Conservation (phyloP, 2,888 invertebrate genomes). For the Axea sp. region DNA sequence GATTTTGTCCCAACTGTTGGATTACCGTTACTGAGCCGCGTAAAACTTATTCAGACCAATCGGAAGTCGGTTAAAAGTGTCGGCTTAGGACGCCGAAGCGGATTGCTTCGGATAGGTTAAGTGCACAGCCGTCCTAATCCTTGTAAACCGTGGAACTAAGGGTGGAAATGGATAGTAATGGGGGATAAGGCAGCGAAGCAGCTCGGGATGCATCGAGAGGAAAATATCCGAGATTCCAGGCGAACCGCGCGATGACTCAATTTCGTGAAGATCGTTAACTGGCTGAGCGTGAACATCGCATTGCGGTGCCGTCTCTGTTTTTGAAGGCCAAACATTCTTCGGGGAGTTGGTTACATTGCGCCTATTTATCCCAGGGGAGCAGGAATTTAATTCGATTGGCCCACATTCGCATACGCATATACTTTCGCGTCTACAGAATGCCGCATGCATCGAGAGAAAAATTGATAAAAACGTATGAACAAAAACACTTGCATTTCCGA, state of each 20-base stretch:
- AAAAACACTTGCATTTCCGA: too few relatives aligned
- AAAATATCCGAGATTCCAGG: conserved; percentile 79
- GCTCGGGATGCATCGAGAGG: conserved; percentile 69
- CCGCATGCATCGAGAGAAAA: too few relatives aligned
- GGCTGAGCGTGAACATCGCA: conserved; percentile 75
- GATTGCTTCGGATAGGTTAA: conserved; percentile 7
- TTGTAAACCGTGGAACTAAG: conserved; percentile 12
- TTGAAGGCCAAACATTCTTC: conserved; percentile 78
- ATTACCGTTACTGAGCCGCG: too few relatives aligned
- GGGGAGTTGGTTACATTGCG: conserved; percentile 53
- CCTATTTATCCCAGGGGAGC: conserved; percentile 12
- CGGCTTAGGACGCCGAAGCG: too few relatives aligned
- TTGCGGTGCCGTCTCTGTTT: conserved; percentile 72
- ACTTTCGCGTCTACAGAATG: too few relatives aligned
- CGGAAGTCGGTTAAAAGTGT: conserved; percentile 26
- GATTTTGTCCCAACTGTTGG: too few relatives aligned
- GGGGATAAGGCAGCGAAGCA: conserved; percentile 21
- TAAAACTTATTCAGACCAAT: not conserved
- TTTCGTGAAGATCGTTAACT: conserved; percentile 79
- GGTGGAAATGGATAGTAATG: conserved; percentile 38
- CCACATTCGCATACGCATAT: conserved; percentile 6
- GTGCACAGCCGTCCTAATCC: conserved; percentile 23
- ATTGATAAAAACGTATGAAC: too few relatives aligned
- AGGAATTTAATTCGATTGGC: conserved; percentile 6
- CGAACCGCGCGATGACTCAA: conserved; percentile 79